Evolutionary conservation across 2,888 invertebrate genomes (phyloP).

Genomic region (Synanthedon formicaeformis): DNA sequence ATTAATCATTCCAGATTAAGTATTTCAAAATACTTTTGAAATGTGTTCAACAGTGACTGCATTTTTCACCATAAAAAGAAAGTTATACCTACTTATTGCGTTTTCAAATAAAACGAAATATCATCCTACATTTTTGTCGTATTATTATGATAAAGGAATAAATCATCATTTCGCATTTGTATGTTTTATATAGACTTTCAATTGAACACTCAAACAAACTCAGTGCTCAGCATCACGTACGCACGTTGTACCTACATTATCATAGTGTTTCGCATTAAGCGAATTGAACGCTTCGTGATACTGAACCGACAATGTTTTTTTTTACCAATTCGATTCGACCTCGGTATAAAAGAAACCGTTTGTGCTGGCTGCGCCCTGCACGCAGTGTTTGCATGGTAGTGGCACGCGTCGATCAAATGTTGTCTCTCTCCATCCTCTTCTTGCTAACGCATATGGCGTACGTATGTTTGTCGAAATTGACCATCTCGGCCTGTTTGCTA

Average conservation of each 20-base stretch:
- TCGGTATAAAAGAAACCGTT: background rate
- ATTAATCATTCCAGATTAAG: no score
- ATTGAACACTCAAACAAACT: no score
- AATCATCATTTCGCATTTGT: no score
- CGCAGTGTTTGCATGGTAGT: slow-evolving; percentile 30
- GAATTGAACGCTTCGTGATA: background rate
- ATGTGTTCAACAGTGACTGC: no score
- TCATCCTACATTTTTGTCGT: no score
- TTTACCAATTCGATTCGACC: background rate
- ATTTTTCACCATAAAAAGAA: no score
- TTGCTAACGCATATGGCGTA: slow-evolving; percentile 16
- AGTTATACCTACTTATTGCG: no score
- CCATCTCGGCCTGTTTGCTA: slow-evolving; percentile 15
- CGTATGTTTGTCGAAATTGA: slow-evolving; percentile 19
- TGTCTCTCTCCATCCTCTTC: slow-evolving; percentile 21
- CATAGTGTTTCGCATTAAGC: background rate
- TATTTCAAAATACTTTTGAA: no score
- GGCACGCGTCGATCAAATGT: slow-evolving; percentile 38
- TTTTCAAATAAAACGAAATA: no score
- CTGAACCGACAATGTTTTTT: background rate
- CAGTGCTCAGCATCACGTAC: background rate
- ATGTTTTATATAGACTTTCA: no score
- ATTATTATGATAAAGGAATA: no score
- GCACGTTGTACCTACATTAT: background rate
- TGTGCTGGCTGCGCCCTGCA: slow-evolving; percentile 9